These are phyloP conservation scores for Epinotia bilunana DNA, from an alignment of 2,888 invertebrate genomes.

Conservation along the genomic window DNA sequence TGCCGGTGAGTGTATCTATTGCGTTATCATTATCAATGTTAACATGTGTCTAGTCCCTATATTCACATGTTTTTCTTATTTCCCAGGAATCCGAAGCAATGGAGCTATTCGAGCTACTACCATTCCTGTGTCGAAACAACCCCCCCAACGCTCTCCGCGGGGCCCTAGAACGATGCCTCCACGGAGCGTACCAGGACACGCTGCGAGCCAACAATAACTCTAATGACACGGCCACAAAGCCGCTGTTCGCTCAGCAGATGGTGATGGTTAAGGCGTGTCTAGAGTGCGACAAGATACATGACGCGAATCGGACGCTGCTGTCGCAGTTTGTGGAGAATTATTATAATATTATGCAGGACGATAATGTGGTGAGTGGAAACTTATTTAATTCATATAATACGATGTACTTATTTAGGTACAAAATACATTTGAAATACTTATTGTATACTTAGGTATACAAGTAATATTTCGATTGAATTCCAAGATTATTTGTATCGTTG, in stretches of 20 bases:
- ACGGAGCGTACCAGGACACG: slow-evolving; percentile 61
- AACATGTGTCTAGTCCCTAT: no score
- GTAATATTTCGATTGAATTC: no score
- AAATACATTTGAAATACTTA: no score
- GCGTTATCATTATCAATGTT: no score
- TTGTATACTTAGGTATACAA: no score
- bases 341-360: slow-evolving; percentile 71
- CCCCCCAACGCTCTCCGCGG: slow-evolving; percentile 83
- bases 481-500: no score
- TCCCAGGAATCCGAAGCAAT: slow-evolving; percentile 76
- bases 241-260: slow-evolving; percentile 63
- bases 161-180: slow-evolving; percentile 80
- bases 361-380: slow-evolving; percentile 70
- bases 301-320: slow-evolving; percentile 84
- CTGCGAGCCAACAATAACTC: slow-evolving; percentile 48
- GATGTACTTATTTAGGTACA: no score
- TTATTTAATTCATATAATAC: background rate
- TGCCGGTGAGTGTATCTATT: no score
- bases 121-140: slow-evolving; percentile 82
- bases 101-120: slow-evolving; percentile 80
- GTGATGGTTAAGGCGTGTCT: slow-evolving; percentile 71
- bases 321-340: slow-evolving; percentile 79
- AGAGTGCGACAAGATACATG: slow-evolving; percentile 81
- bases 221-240: slow-evolving; percentile 48
- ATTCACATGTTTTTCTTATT: background rate